Base-by-base conservation (phyloP, 2,113 vertebrate species). In the Dermatemys mawii region DNA sequence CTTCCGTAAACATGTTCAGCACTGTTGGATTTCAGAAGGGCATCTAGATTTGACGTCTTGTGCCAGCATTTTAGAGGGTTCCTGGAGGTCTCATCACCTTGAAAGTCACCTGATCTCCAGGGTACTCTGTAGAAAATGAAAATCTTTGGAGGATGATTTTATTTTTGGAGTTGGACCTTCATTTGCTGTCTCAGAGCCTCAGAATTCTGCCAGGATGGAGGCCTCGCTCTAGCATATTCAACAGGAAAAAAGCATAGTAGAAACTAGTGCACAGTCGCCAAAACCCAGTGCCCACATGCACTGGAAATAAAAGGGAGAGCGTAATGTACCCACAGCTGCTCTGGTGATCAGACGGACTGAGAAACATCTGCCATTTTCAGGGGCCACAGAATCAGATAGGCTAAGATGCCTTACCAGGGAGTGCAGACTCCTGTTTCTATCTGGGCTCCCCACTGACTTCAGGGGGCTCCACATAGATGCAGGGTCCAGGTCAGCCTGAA, bases 121-220 rank as follows among this genome's bases (percentile, higher is more conserved):
- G 81, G 88, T 84, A 63, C 44, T 88, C 84, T 82, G 84, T 32
- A 73, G 76, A 82, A 83, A 91, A 92, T 92, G 93, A 92, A 19
- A 16, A 57, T 84, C 92, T 93, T 94, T 35, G 44, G 76, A 14
- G 46, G 49, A 10, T 17, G 86, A 67, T 84, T 55, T 60, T 91
- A 93, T 95, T 96, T 94, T 85, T 95, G 92, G 82, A 93, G 86
- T 49, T 75, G n/a, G 73, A 60, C 87, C 21, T 60, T 89, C 83
- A 29, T 57, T 84, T 35, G 5, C 46, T 57, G 16, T 55, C 60
- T 85, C 73, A 60, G 32, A 10, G 29, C n/a, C 48, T 44, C 44
- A 19, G 63, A 24, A 27, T 83, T 81, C 70, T 79, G 27, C 67
- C 44, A 87, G 44, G 44, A 88, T 17, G 86, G 48, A n/a, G 60